Percentiles rank a stretch among this genome's conserved stretches.
Conservation (phyloP, 2,113 vertebrate genomes). For the Regulus satrapa region DNA sequence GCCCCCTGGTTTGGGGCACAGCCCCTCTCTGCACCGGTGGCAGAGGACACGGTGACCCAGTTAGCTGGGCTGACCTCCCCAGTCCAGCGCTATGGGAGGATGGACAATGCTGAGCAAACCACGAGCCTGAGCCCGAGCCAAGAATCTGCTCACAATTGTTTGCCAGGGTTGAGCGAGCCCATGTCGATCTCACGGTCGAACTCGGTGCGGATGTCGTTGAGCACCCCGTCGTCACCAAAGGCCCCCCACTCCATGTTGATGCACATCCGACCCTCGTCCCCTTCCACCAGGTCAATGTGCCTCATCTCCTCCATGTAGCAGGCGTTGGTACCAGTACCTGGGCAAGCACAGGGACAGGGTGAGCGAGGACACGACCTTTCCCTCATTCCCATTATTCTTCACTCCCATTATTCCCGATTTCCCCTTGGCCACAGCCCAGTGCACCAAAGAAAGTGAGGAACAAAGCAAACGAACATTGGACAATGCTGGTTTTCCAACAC, state of each 20-base stretch:
- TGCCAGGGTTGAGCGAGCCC: constrained; percentile 92
- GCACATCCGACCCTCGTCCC: constrained; percentile 94
- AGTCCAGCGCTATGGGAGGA: background rate
- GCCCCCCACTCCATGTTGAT: constrained; percentile 98
- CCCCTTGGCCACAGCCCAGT: background rate
- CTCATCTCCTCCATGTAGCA: constrained; percentile 99
- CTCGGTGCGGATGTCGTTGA: constrained; percentile 87
- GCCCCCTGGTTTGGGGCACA: background rate
- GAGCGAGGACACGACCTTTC: background rate
- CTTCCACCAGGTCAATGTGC: constrained; percentile 88
- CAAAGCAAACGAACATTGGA: background rate
- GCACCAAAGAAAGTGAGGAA: accelerated
- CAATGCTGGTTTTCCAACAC: background rate
- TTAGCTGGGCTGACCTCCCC: constrained; percentile 2
- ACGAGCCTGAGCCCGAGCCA: background rate
- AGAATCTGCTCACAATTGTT: constrained; percentile 85
- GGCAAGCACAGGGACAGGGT: accelerated
- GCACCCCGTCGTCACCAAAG: constrained; percentile 85
- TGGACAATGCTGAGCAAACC: background rate
- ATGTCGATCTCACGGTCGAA: constrained; percentile 91
- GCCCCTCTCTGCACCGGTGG: background rate
- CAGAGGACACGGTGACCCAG: background rate
- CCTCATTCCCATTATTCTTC: background rate
- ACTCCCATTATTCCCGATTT: background rate
- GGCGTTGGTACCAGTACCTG: constrained; percentile 92